Evolutionary conservation across 2,888 invertebrate genomes (phyloP).

Genomic region (Idaea straminata): DNA sequence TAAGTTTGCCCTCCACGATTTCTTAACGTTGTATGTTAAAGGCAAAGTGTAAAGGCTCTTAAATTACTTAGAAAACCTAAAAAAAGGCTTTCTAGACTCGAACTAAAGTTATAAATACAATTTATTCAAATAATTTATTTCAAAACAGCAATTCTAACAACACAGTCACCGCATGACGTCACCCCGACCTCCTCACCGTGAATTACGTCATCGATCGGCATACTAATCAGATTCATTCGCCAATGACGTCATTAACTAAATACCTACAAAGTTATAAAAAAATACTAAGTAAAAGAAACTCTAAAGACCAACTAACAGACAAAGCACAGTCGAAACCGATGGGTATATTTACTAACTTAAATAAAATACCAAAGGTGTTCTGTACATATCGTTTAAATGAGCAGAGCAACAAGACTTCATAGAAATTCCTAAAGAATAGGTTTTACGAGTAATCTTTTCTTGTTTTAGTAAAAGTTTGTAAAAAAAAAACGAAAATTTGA

Average conservation of each 20-base stretch:
- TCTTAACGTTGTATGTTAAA: too few relatives aligned
- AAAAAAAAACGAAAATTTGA: too few relatives aligned
- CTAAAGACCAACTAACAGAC: neutral
- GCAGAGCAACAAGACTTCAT: neutral
- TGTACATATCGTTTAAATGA: neutral
- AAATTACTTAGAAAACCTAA: neutral
- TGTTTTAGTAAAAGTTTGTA: too few relatives aligned
- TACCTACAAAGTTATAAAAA: neutral
- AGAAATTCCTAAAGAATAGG: neutral
- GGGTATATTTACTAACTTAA: neutral
- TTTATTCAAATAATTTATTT: slow-evolving; percentile 8
- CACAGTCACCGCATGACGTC: slow-evolving; percentile 54
- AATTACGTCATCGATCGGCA: slow-evolving; percentile 65
- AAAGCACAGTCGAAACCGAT: neutral
- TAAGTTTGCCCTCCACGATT: too few relatives aligned
- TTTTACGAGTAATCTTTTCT: neutral
- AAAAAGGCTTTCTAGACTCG: neutral
- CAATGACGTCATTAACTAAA: slow-evolving; percentile 41
- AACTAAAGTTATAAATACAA: neutral
- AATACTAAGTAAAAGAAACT: neutral
- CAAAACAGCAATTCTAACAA: slow-evolving; percentile 16
- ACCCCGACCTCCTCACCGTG: slow-evolving; percentile 48
- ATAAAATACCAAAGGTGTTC: neutral
- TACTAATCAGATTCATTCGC: slow-evolving; percentile 46
- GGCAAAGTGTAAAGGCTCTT: too few relatives aligned